Evolutionary conservation across 2,797 vertebrate genomes (phyloP), one percentile per base, ranked within the genome.

Genomic region (Chiloscyllium punctatum): DNA sequence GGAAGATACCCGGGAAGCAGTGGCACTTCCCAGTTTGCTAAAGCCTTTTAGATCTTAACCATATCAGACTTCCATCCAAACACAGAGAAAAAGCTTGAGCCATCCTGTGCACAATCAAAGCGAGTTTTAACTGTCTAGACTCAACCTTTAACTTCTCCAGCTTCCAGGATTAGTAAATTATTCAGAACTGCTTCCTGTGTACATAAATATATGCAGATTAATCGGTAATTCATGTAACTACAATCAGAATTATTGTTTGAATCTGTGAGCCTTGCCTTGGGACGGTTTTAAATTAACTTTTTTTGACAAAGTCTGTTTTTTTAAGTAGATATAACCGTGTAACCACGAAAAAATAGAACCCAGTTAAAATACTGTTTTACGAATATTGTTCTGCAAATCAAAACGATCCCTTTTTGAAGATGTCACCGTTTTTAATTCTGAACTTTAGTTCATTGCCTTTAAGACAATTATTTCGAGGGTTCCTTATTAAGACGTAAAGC

Each of bases 151-250:
- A 92, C 90, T 92, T 91, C 33, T 68, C 9, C 6, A 92, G 90
- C n/a, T 92, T 92, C n/a, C n/a, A 92, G 18, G 18, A 42, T 92
- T 92, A 77, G 37, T 95, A 95, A 95, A 95, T 95, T 33, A 33
- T 74, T 95, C 71, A 95, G 71, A 53, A 95, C 94, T 27, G 94
- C 71, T 74, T 74, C 94, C 94, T 74, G 94, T 57, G 87, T 72
- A 48, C 48, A 94, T 90, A 53, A 90, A 69, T n/a, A 69, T 92
- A 42, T 69, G 62, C 13, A 9, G 90, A 92, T 42, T 42, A 42
- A 69, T 92, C n/a, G 62, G 62, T 42, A 11, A 68, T 23, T 92
- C 92, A 21, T 92, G 90, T 25, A 62, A 92, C 66, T 33, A 92
- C n/a, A 42, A 92, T 90, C 62, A 68, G 90, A 92, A 69, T 92